Evolutionary conservation across 1,140 invertebrate species (phyloP), one percentile per base, ranked within the genome.

Genomic region (Parasteatoda tepidariorum): DNA sequence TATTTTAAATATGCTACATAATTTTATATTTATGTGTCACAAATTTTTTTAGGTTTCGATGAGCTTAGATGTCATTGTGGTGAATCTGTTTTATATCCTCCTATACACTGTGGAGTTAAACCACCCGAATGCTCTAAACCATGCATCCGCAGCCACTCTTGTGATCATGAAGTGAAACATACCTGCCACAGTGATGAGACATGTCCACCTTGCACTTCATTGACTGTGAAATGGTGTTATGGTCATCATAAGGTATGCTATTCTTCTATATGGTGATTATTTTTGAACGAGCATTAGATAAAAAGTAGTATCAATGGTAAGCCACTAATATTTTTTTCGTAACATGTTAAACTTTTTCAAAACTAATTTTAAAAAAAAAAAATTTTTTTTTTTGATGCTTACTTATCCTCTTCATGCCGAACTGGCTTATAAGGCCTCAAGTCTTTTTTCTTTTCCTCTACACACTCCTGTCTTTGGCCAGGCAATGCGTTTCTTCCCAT

Each of bases 11-110:
- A n/a, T n/a, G n/a, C n/a, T n/a, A n/a, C n/a, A n/a, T n/a, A n/a
- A n/a, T n/a, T n/a, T n/a, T n/a, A n/a, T n/a, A n/a, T n/a, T n/a
- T n/a, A n/a, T n/a, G n/a, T n/a, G n/a, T n/a, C n/a, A n/a, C n/a
- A n/a, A n/a, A n/a, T 84, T 73, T 84, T 86, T 85, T 66, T 84
- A 93, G 93, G 92, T 87, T 98, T 97, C 89, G 95, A 97, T 67
- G 97, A 99, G 89, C 89, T 98, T 2, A 93, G 92, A 2, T 99
- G 98, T 88, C 94, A 95, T 86, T 99, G 98, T 90, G 97, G 97
- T 0, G 90, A 92, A 0, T 92, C 93, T 76, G 94, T 98, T 24
- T 90, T 95, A 61, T 94, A 94, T 89, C 97, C 97, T 2, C 97
- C 97, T 0, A 92, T 99, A 59, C 92, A 94, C 0, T 99, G 97